Conservation (phyloP, 1,140 invertebrate species). For the Drosophila insularis region DNA sequence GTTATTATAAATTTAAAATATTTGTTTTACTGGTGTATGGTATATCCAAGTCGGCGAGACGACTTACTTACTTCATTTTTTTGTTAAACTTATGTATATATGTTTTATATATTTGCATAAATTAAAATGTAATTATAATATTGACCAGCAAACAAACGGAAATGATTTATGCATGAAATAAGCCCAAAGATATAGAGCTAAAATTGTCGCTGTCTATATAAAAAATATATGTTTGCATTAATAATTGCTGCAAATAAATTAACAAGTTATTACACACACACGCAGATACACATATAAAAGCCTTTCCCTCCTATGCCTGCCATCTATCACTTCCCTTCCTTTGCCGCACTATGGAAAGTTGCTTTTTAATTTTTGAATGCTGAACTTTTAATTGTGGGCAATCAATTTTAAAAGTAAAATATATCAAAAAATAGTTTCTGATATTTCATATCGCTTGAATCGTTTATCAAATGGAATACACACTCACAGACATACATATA, state of each 20-base stretch:
- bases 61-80: no score
- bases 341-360: slow-evolving; percentile 42
- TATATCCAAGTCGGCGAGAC: no score
- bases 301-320: no score
- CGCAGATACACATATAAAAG: slow-evolving; percentile 25
- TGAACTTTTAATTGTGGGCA: slow-evolving; percentile 78
- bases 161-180: slow-evolving; percentile 77
- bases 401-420: slow-evolving; percentile 69
- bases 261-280: slow-evolving; percentile 65
- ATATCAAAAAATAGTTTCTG: slow-evolving; percentile 66
- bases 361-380: slow-evolving; percentile 76
- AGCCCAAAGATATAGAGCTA: slow-evolving; percentile 47
- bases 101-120: slow-evolving; percentile 68
- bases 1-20: no score
- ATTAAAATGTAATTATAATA: slow-evolving; percentile 81
- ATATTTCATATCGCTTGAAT: slow-evolving; percentile 43
- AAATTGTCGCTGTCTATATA: slow-evolving; percentile 45
- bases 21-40: no score
- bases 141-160: slow-evolving; percentile 55
- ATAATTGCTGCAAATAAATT: slow-evolving; percentile 80
- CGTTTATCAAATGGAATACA: slow-evolving; percentile 65
- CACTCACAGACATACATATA: background rate
- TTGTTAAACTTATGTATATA: slow-evolving; percentile 22
- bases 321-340: slow-evolving; percentile 15
- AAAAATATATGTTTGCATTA: slow-evolving; percentile 69